phyloP scores from a whole-genome alignment of 23 tunicate species.

The Halocynthia roretzi region DNA sequence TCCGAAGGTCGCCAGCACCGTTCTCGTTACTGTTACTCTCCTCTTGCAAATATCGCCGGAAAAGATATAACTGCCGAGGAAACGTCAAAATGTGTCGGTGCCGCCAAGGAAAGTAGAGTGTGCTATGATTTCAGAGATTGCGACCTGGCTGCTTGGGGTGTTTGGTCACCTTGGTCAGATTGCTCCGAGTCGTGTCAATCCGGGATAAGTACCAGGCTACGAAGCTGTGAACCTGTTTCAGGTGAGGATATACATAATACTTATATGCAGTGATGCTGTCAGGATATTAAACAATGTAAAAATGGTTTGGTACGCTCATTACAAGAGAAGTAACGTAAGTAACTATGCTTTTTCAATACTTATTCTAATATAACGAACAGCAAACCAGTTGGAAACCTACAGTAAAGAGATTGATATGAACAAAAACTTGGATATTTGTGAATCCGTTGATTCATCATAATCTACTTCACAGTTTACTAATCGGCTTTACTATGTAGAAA shows the following conservation, averaged over 20 bases:
- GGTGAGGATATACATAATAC: background rate
- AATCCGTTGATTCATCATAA: too few relatives aligned
- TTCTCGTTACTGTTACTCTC: background rate
- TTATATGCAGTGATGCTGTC: too few relatives aligned
- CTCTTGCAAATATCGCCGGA: background rate
- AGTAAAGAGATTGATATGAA: too few relatives aligned
- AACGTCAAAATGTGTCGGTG: background rate
- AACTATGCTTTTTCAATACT: too few relatives aligned
- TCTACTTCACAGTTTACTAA: too few relatives aligned
- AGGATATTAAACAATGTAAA: too few relatives aligned
- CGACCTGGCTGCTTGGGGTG: background rate
- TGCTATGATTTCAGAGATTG: background rate
- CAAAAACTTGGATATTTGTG: too few relatives aligned
- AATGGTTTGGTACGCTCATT: too few relatives aligned
- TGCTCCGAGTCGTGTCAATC: constrained; percentile 9
- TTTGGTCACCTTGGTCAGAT: background rate
- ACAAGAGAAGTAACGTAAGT: too few relatives aligned
- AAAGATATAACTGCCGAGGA: background rate
- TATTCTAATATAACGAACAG: too few relatives aligned
- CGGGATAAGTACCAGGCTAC: background rate
- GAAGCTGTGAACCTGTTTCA: constrained; percentile 1
- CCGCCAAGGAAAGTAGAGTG: background rate
- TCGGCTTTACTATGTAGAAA: too few relatives aligned
- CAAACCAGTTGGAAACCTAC: too few relatives aligned
- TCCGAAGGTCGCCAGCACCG: background rate